Evolutionary conservation across 2,113 vertebrate species (phyloP).

Genomic region (Actenoides lindsayi): DNA sequence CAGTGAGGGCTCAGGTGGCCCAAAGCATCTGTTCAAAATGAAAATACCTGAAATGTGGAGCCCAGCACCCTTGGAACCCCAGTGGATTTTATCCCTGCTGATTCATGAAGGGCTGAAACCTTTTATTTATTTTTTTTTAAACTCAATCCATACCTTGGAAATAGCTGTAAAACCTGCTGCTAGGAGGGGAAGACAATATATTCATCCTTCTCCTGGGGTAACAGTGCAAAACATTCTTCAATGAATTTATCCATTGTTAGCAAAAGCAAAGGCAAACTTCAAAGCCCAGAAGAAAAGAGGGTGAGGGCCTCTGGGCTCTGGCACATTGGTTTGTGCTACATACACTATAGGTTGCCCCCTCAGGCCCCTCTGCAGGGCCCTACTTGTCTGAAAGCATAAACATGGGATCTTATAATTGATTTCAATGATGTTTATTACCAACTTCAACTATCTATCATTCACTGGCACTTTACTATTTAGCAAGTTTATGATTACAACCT

Average conservation of each 20-base stretch:
- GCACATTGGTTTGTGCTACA: background rate
- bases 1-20: background rate
- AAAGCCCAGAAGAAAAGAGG: background rate
- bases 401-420: background rate
- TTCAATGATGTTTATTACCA: background rate
- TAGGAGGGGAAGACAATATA: background rate
- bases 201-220: background rate
- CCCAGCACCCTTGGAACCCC: background rate
- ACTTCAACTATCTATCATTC: background rate
- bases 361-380: background rate
- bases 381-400: background rate
- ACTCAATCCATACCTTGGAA: background rate
- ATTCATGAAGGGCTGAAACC: background rate
- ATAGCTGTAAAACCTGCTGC: background rate
- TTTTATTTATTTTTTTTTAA: background rate
- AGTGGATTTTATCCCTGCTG: background rate
- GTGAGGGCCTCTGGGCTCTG: no score
- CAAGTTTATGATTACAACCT: background rate
- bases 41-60: background rate
- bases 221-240: rapidly evolving
- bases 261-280: background rate
- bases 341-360: background rate
- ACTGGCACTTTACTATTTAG: background rate
- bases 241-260: rapidly evolving
- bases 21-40: background rate